Evolutionary conservation across 2,113 vertebrate species (phyloP).

Genomic region (Turnix velox): DNA sequence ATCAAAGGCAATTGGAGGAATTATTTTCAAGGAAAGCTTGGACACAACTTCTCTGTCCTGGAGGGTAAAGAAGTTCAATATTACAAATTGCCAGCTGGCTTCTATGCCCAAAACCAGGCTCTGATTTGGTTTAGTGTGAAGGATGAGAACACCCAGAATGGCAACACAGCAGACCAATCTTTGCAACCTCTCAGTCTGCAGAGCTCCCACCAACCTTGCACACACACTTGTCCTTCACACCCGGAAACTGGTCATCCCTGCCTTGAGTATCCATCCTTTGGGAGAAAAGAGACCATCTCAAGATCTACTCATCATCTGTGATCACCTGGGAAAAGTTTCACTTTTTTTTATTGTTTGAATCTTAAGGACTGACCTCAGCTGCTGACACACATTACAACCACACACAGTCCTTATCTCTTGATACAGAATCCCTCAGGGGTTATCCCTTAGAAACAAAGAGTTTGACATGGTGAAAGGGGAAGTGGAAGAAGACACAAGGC

Average conservation of each 20-base stretch:
- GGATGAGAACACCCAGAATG: neutral
- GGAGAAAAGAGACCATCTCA: neutral
- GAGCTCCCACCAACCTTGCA: neutral
- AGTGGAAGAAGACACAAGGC: neutral
- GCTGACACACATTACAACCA: neutral
- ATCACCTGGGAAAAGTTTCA: neutral
- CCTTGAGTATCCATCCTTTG: neutral
- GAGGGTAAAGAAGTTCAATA: neutral
- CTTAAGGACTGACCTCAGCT: neutral
- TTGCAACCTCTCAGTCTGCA: neutral
- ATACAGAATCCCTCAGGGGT: neutral
- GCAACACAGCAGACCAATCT: fast-evolving
- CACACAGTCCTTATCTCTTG: neutral
- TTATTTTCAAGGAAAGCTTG: neutral
- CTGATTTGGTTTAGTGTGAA: neutral
- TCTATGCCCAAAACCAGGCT: neutral
- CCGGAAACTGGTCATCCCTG: neutral
- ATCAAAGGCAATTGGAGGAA: neutral
- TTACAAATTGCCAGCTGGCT: fast-evolving
- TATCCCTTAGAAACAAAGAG: neutral
- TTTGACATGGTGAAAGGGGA: neutral
- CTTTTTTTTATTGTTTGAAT: neutral
- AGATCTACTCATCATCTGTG: neutral
- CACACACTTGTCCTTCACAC: neutral
- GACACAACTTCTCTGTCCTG: neutral